phyloP scores from a whole-genome alignment of 2,113 vertebrate genomes.

The Cyprinodon tularosa region DNA sequence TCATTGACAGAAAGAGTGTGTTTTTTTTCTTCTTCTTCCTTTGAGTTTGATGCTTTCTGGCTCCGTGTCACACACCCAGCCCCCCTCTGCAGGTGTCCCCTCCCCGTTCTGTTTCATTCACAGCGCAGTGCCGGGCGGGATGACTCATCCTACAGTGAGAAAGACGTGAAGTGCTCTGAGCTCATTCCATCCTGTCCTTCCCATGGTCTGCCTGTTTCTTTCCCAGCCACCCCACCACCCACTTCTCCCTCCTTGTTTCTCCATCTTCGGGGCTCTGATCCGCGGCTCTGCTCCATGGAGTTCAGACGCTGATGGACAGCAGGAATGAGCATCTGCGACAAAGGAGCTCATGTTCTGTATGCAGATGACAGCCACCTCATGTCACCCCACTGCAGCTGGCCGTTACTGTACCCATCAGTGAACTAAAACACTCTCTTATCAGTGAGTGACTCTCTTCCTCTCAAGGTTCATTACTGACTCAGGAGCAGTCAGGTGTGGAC shows the following conservation, averaged over 20 bases:
- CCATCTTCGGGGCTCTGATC: constrained; percentile 34
- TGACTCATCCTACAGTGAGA: constrained; percentile 73
- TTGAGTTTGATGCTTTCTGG: constrained; percentile 13
- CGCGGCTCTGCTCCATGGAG: constrained; percentile 36
- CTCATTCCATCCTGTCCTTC: constrained; percentile 31
- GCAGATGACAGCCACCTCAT: constrained; percentile 59
- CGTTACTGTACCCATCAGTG: constrained; percentile 39
- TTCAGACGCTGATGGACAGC: constrained; percentile 52
- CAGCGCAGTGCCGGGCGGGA: constrained; percentile 61
- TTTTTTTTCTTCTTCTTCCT: neutral
- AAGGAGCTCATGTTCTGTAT: constrained; percentile 60
- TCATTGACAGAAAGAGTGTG: constrained; percentile 50
- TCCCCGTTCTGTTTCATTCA: constrained; percentile 56
- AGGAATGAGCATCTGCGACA: constrained; percentile 56
- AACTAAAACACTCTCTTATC: neutral
- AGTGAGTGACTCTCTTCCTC: neutral
- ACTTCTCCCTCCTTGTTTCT: neutral
- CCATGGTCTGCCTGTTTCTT: neutral
- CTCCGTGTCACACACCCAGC: constrained; percentile 18
- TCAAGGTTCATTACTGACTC: neutral
- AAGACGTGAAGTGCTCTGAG: constrained; percentile 48
- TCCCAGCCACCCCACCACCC: neutral
- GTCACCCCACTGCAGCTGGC: constrained; percentile 34
- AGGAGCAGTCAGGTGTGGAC: neutral
- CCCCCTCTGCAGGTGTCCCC: constrained; percentile 49